Conservation (phyloP, 2,888 invertebrate genomes). For the Coleophora flavipennella region DNA sequence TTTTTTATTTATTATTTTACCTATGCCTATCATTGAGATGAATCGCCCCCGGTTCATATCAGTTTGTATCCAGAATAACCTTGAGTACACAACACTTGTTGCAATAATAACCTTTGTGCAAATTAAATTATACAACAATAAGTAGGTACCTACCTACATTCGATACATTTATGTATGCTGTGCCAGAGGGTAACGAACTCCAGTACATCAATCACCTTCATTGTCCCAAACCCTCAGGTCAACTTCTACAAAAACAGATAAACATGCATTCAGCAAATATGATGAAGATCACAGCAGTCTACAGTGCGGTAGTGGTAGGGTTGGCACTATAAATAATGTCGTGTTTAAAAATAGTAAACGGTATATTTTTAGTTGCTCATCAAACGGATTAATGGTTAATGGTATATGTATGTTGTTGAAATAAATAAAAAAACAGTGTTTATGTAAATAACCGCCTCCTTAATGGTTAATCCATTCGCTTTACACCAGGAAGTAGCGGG, state of each 20-base stretch:
- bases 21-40: no score
- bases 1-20: no score
- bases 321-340: constrained; percentile 3
- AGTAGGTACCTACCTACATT: constrained; percentile 21
- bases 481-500: no score
- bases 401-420: no score
- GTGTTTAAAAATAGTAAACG: neutral
- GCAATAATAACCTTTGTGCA: constrained; percentile 29
- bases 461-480: no score
- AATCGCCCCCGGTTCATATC: no score
- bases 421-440: no score
- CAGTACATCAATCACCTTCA: constrained; percentile 48
- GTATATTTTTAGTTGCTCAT: no score
- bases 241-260: constrained; percentile 44
- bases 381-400: no score
- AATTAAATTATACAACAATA: constrained; percentile 7
- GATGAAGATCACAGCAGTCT: constrained; percentile 17
- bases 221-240: constrained; percentile 65
- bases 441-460: no score
- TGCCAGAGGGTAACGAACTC: constrained; percentile 48
- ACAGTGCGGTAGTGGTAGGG: neutral
- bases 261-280: constrained; percentile 56
- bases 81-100: constrained; percentile 26
- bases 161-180: constrained; percentile 56
- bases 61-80: neutral